Conservation (phyloP, 2,797 vertebrate genomes). For the Hozukius guyotensis region DNA sequence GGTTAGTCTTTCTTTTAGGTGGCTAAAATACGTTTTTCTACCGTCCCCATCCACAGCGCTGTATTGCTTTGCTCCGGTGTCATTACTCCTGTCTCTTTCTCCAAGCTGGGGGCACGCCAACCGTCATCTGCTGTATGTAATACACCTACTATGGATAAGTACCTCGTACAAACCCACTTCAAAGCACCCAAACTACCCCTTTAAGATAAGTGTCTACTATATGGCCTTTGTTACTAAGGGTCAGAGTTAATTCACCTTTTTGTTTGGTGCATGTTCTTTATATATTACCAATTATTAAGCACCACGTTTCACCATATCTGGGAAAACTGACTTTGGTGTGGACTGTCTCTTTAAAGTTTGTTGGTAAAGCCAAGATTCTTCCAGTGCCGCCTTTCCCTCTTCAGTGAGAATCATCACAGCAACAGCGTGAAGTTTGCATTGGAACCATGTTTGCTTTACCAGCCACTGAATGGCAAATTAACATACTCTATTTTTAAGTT, state of each 20-base stretch:
- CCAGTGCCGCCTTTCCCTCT: conserved; percentile 34
- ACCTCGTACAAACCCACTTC: not conserved
- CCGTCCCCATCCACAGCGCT: too few species aligned
- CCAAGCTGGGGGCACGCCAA: too few species aligned
- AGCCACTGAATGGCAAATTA: conserved; percentile 38
- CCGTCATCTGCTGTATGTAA: too few species aligned
- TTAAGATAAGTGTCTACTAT: not conserved
- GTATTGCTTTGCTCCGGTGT: not conserved
- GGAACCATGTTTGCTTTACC: conserved; percentile 61
- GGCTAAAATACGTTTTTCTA: not conserved
- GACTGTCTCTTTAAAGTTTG: conserved; percentile 68
- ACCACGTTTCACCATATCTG: not conserved
- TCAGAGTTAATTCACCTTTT: not conserved
- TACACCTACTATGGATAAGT: not conserved
- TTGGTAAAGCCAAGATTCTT: conserved; percentile 56
- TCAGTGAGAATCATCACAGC: not conserved
- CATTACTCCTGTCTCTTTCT: not conserved
- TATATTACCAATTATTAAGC: not conserved
- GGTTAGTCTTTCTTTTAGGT: not conserved
- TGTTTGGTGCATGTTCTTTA: not conserved
- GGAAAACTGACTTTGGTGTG: conserved; percentile 50
- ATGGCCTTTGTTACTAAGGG: not conserved
- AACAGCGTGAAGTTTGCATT: conserved; percentile 39
- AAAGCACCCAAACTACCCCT: not conserved
- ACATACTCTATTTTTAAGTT: conserved; percentile 38